Percentiles rank a stretch among this genome's conserved stretches.
Evolutionary conservation across 2,797 vertebrate species (phyloP).

Genomic region (Cossypha heuglini): DNA sequence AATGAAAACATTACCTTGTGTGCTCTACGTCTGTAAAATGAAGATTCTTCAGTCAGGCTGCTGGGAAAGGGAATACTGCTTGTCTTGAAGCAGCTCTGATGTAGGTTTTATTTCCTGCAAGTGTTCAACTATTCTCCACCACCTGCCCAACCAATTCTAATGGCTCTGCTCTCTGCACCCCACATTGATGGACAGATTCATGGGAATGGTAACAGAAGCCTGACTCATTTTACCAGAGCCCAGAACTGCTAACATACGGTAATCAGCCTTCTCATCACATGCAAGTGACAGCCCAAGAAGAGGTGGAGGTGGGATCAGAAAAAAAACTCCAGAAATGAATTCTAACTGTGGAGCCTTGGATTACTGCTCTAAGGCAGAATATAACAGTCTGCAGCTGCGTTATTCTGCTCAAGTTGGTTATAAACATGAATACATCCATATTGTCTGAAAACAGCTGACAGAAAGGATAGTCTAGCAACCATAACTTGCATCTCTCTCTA

Average conservation of each 20-base stretch:
- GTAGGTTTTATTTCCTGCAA: not conserved
- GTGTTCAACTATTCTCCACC: not conserved
- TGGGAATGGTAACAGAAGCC: not conserved
- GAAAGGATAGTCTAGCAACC: not conserved
- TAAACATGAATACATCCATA: not conserved
- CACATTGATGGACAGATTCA: not conserved
- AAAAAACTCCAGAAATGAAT: not conserved
- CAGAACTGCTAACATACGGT: not conserved
- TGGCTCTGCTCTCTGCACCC: not conserved
- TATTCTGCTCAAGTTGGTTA: not conserved
- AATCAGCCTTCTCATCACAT: not conserved
- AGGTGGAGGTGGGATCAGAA: not conserved
- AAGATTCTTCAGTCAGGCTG: not conserved
- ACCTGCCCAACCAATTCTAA: not conserved
- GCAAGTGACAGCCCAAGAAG: not conserved
- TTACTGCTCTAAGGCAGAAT: not conserved
- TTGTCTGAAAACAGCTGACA: not conserved
- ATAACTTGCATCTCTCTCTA: not conserved
- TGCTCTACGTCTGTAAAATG: not conserved
- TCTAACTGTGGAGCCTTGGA: not conserved
- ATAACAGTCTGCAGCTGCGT: not conserved
- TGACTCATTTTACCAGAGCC: not conserved
- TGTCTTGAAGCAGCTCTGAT: not conserved
- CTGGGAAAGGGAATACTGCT: not conserved
- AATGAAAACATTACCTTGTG: not conserved